phyloP scores from a whole-genome alignment of 2,888 invertebrate species.

The Mycalesis mineus region DNA sequence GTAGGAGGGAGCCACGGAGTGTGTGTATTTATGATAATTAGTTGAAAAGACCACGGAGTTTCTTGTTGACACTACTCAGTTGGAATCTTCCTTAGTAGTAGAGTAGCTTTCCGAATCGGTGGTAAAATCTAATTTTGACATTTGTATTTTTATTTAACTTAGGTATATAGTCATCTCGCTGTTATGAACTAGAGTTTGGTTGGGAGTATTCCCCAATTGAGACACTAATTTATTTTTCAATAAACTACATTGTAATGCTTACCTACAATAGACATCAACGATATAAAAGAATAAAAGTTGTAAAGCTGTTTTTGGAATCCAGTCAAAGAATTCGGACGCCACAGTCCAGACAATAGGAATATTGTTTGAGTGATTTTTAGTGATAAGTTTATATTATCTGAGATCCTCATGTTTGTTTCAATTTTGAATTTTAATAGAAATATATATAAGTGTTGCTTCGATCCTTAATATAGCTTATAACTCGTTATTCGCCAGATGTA shows the following conservation, averaged over 20 bases:
- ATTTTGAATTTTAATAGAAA: background rate
- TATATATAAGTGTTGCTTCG: background rate
- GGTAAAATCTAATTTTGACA: too few species aligned
- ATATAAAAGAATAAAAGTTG: constrained; percentile 21
- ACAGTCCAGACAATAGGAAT: constrained; percentile 25
- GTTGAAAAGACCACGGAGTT: too few species aligned
- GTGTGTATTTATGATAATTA: too few species aligned
- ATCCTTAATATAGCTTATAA: constrained; percentile 8
- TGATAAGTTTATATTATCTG: constrained; percentile 21
- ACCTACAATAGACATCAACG: constrained; percentile 25
- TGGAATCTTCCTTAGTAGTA: too few species aligned
- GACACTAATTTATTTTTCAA: too few species aligned
- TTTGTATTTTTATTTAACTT: too few species aligned
- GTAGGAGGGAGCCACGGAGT: too few species aligned
- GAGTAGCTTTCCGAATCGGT: too few species aligned
- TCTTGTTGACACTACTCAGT: too few species aligned
- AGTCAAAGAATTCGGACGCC: constrained; percentile 20
- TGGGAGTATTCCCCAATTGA: too few species aligned
- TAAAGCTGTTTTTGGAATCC: constrained; percentile 13
- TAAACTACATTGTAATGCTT: constrained; percentile 7
- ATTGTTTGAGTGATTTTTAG: constrained; percentile 20
- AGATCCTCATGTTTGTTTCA: constrained; percentile 18
- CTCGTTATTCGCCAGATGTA: constrained; percentile 2
- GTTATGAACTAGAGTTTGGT: too few species aligned
- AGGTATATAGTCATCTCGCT: too few species aligned